These are phyloP conservation scores for Aphis craccivora DNA, from an alignment of 1,140 invertebrate species.

Conservation along the genomic window DNA sequence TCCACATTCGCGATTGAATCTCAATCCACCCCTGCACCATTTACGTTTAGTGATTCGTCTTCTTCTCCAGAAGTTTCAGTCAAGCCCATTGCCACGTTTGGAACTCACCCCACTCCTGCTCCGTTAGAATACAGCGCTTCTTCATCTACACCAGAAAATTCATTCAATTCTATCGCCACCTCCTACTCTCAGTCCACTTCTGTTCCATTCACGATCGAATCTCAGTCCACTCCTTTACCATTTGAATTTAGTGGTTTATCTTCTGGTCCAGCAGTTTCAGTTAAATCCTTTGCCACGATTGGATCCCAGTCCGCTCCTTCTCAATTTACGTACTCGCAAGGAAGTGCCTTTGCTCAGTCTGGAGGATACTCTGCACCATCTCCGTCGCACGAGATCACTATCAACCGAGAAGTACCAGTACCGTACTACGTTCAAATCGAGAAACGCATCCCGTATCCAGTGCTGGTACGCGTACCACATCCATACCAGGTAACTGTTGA, in stretches of 20 bases:
- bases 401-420: constrained; percentile 69
- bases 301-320: background rate
- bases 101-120: background rate
- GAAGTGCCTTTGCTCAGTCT: background rate
- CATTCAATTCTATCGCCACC: background rate
- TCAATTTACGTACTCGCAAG: background rate
- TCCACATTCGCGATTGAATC: background rate
- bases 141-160: background rate
- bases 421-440: constrained; percentile 58
- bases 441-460: constrained; percentile 56
- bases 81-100: background rate
- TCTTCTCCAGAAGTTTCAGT: background rate
- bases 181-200: background rate
- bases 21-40: background rate
- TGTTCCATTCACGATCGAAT: background rate
- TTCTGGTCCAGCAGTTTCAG: background rate
- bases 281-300: background rate
- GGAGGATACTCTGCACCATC: background rate
- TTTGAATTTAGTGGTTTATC: background rate
- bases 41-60: background rate
- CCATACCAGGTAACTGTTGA: constrained; percentile 38
- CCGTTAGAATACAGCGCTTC: background rate
- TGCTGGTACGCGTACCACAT: background rate
- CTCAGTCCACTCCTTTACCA: background rate
- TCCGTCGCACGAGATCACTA: constrained; percentile 74